phyloP scores from a whole-genome alignment of 2,797 vertebrate species.

The Arremon brunneinucha region DNA sequence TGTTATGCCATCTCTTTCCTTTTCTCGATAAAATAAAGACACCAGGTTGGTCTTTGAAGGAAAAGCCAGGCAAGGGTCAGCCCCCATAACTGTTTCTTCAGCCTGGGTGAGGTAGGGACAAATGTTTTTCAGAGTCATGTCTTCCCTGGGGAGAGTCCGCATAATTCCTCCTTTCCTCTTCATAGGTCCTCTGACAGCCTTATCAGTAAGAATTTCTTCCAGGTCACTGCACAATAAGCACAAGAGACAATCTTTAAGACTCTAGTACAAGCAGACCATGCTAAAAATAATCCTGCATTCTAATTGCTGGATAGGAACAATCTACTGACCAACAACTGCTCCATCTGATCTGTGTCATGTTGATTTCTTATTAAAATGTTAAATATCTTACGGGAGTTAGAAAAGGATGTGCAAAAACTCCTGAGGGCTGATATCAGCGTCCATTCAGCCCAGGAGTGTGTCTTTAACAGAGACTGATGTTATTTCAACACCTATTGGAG shows the following conservation, averaged over 20 bases:
- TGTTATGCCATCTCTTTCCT: neutral
- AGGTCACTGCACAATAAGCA: neutral
- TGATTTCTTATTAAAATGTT: neutral
- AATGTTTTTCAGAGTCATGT: neutral
- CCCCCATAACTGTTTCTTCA: neutral
- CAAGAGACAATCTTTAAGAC: neutral
- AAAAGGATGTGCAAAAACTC: neutral
- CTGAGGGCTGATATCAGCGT: neutral
- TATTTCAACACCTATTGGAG: neutral
- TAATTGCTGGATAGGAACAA: neutral
- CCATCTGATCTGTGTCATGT: neutral
- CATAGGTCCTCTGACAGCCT: neutral
- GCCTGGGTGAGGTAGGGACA: neutral
- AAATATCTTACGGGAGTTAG: neutral
- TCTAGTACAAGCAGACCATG: neutral
- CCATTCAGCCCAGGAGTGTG: neutral
- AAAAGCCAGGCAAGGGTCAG: neutral
- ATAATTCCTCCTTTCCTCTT: neutral
- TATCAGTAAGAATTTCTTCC: constrained; percentile 17
- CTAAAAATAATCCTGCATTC: neutral
- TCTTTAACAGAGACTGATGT: neutral
- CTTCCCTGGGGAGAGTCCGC: neutral
- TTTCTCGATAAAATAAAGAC: neutral
- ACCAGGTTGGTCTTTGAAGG: neutral
- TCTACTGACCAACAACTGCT: neutral